Evolutionary conservation across 2,888 invertebrate species (phyloP).

Genomic region (Blera fallax): DNA sequence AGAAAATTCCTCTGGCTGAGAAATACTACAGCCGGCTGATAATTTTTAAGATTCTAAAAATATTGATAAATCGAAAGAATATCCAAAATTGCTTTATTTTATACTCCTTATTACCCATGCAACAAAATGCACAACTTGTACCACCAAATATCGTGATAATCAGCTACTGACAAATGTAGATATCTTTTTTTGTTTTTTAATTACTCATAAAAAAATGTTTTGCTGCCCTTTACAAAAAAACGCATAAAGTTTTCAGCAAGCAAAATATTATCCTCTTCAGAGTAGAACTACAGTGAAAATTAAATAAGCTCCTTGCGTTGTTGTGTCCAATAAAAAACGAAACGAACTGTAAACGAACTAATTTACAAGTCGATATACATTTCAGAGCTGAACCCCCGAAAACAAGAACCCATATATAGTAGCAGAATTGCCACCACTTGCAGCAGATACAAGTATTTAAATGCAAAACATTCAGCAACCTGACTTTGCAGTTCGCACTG

Average conservation of each 20-base stretch:
- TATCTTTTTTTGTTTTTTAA: slow-evolving; percentile 18
- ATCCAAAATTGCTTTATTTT: not conserved
- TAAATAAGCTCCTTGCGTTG: slow-evolving; percentile 47
- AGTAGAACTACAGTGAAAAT: not conserved
- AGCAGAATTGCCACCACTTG: slow-evolving; percentile 21
- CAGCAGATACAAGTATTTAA: slow-evolving; percentile 41
- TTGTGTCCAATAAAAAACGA: slow-evolving; percentile 55
- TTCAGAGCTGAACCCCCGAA: slow-evolving; percentile 40
- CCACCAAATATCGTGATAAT: slow-evolving; percentile 19
- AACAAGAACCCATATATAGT: not conserved
- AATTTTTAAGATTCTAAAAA: too few species aligned
- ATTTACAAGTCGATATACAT: slow-evolving; percentile 64
- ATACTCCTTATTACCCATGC: not conserved
- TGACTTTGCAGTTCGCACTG: slow-evolving; percentile 56
- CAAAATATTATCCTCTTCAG: not conserved
- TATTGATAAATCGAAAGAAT: too few species aligned
- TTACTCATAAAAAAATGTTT: slow-evolving; percentile 6
- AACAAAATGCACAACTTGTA: not conserved
- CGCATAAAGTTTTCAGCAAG: not conserved
- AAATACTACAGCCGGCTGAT: too few species aligned
- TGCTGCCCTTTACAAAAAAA: not conserved
- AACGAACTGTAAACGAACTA: slow-evolving; percentile 58
- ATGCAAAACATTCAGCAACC: slow-evolving; percentile 68
- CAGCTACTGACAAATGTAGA: slow-evolving; percentile 26
- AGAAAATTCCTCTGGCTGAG: too few species aligned